phyloP scores from a whole-genome alignment of 2,797 vertebrate species.

The Pterois miles region DNA sequence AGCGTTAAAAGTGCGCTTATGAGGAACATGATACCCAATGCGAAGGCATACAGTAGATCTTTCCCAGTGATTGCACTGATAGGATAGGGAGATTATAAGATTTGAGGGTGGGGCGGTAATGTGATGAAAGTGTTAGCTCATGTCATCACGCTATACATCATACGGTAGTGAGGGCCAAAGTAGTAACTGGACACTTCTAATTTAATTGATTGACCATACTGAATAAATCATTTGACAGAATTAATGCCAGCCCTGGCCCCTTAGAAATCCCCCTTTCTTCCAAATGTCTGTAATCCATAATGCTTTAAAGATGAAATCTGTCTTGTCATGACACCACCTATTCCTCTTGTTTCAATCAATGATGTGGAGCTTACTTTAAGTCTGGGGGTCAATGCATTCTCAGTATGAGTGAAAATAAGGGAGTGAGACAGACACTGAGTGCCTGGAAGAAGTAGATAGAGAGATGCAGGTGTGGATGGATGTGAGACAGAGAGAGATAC shows the following conservation, averaged over 20 bases:
- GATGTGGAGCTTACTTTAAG: slow-evolving; percentile 58
- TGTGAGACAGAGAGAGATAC: neutral
- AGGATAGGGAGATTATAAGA: slow-evolving; percentile 39
- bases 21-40: slow-evolving; percentile 1
- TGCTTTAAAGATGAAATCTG: slow-evolving; percentile 66
- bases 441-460: slow-evolving; percentile 14
- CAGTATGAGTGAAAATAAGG: slow-evolving; percentile 44
- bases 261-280: slow-evolving; percentile 51
- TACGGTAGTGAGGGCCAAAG: slow-evolving; percentile 34
- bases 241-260: slow-evolving; percentile 40
- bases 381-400: slow-evolving; percentile 58
- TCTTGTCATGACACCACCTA: slow-evolving; percentile 58
- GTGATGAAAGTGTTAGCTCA: slow-evolving; percentile 66
- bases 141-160: slow-evolving; percentile 58
- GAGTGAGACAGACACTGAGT: slow-evolving; percentile 23
- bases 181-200: slow-evolving; percentile 59
- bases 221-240: slow-evolving; percentile 69
- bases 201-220: slow-evolving; percentile 63
- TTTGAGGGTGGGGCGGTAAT: slow-evolving; percentile 51
- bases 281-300: slow-evolving; percentile 74
- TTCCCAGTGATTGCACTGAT: slow-evolving; percentile 41
- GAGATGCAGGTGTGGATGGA: neutral
- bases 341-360: slow-evolving; percentile 68
- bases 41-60: slow-evolving; percentile 25
- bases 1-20: neutral